Base-by-base conservation (phyloP, 2,797 vertebrate species). In the Microctenopoma lineatum region DNA sequence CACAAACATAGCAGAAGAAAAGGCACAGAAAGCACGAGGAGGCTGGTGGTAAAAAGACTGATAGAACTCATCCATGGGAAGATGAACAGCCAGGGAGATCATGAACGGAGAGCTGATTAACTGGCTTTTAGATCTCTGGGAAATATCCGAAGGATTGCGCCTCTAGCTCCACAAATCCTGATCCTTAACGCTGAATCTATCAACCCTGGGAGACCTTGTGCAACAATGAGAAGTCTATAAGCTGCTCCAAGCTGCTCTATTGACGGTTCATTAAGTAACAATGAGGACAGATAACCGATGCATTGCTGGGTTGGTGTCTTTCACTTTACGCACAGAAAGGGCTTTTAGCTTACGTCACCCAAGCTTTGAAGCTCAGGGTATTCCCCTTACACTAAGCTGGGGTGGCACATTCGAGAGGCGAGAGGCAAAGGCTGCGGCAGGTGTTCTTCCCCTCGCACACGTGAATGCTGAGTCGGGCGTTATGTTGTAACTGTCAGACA, bases 191-290 rank as follows among this genome's bases (percentile, higher is more conserved):
- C 80, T 67, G 80, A 90, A 84, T 83, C 88, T 61, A 79, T 91
- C 80, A 84, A 89, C 92, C 84, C 85, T 55, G 77, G 77, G 57
- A 87, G 85, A 73, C 77, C 74, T 75, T 50, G 50, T 1, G 13
- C 71, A 77, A 87, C 84, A 85, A 90, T 84, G 81, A 81, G 73
- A 56, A 81, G 87, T 85, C 87, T 90, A 77, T 85, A 89, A 87
- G 85, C 87, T 86, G 85, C 80, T 81, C 86, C 86, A 79, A 81
- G 91, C 84, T 77, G 79, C 84, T 87, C 90, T 80, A 92, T 84
- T 92, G 81, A 78, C 70, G 91, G 79, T 93, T 93, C 94, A 93
- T 95, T 94, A 94, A 94, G 87, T 72, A 62, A 94, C 93, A 95
- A 94, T 86, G 25, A 87, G 84, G 86, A 86, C 84, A 77, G 86